Conservation (phyloP, 64 coral and sea anemone genomes). For the Dendrophyllia cribrosa region DNA sequence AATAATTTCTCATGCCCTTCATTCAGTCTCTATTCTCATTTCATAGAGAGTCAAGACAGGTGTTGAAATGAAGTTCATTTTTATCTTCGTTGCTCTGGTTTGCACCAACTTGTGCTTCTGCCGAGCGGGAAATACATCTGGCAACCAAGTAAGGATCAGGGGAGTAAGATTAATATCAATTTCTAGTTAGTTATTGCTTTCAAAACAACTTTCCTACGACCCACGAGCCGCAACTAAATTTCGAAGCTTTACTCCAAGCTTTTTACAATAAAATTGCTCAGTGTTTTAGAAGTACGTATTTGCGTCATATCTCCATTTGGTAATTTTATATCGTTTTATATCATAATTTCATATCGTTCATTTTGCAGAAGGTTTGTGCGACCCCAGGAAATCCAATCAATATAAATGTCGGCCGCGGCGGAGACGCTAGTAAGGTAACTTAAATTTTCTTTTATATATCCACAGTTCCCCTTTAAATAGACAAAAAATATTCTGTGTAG, state of each 20-base stretch:
- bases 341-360: neutral
- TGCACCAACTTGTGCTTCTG: neutral
- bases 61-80: neutral
- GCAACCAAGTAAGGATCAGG: neutral
- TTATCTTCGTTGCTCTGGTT: neutral
- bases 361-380: neutral
- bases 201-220: neutral
- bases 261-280: neutral
- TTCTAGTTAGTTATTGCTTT: too few species aligned
- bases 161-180: too few species aligned
- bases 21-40: neutral
- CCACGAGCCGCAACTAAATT: neutral
- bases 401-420: neutral
- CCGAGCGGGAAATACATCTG: neutral
- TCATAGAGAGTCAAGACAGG: neutral
- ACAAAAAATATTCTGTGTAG: neutral
- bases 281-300: neutral
- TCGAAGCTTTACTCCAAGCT: too few species aligned
- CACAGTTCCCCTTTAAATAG: neutral
- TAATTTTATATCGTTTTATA: neutral
- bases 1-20: neutral
- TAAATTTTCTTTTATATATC: neutral
- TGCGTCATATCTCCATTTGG: neutral
- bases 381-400: conserved; percentile 16
- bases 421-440: neutral